Evolutionary conservation across 1,140 invertebrate species (phyloP).

Genomic region (Aradophagus sp.): DNA sequence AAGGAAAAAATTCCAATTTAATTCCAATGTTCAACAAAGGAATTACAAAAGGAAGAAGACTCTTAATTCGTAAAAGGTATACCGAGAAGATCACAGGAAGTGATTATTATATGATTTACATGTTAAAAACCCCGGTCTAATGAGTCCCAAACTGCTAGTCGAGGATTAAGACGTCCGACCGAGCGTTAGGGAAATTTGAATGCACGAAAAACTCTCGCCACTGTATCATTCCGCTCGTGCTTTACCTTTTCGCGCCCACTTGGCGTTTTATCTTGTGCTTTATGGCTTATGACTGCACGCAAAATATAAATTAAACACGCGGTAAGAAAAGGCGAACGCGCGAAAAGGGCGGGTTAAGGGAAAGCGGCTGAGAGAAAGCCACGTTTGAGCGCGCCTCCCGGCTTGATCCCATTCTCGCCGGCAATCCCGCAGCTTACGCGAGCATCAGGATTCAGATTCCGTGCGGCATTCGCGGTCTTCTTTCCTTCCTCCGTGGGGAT

Average conservation of each 20-base stretch:
- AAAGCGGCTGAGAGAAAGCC: constrained; percentile 36
- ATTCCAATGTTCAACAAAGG: no score
- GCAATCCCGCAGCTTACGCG: constrained; percentile 55
- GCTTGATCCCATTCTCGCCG: constrained; percentile 61
- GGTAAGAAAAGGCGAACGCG: background rate
- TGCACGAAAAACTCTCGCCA: constrained; percentile 4
- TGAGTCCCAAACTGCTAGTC: no score
- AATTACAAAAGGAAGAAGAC: no score
- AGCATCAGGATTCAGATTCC: constrained; percentile 57
- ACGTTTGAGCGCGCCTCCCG: constrained; percentile 56
- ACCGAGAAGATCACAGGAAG: no score
- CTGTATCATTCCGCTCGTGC: no score
- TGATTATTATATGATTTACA: no score
- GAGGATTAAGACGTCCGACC: no score
- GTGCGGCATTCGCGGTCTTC: constrained; percentile 38
- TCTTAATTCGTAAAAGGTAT: no score
- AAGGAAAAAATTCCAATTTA: no score
- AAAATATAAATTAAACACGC: constrained; percentile 1
- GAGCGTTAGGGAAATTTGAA: constrained; percentile 25
- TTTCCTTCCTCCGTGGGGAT: constrained; percentile 28
- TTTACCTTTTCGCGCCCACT: no score
- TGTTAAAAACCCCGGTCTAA: no score
- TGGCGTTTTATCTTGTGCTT: no score
- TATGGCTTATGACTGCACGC: constrained; percentile 11
- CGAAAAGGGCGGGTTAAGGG: background rate